Evolutionary conservation across 2,888 invertebrate genomes (phyloP).

Genomic region (Cryptocheilus praepositus): DNA sequence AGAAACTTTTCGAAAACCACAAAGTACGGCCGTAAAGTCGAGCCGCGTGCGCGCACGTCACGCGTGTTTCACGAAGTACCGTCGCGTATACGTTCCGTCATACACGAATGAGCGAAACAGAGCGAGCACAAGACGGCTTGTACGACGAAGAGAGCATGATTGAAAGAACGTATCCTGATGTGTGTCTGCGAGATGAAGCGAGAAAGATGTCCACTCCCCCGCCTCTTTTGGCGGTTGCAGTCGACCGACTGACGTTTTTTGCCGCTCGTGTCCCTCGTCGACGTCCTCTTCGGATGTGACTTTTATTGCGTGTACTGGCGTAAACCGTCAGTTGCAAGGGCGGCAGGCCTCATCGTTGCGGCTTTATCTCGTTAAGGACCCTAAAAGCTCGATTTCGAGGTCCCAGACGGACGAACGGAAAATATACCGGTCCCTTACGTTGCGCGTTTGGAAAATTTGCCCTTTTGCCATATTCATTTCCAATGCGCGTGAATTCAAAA

Average conservation of each 20-base stretch:
- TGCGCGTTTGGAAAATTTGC: too few relatives aligned
- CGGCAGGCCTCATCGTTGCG: conserved; percentile 24
- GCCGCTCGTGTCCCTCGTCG: conserved; percentile 53
- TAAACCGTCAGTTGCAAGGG: conserved; percentile 60
- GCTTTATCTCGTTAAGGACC: conserved; percentile 56
- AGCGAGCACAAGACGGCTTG: conserved; percentile 1
- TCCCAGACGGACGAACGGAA: conserved; percentile 11
- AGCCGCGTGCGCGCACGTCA: conserved; percentile 52
- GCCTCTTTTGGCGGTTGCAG: conserved; percentile 19
- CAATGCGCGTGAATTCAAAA: too few relatives aligned
- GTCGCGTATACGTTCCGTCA: too few relatives aligned
- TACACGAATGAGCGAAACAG: conserved; percentile 7
- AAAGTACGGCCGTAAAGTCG: conserved; percentile 66
- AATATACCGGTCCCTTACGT: too few relatives aligned
- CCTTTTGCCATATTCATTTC: too few relatives aligned
- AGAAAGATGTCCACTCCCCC: background rate
- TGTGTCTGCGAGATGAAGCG: background rate
- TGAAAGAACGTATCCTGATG: background rate
- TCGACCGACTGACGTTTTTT: conserved; percentile 45
- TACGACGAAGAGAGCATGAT: background rate
- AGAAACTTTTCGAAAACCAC: conserved; percentile 67
- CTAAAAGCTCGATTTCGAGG: conserved; percentile 38
- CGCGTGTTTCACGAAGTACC: too few relatives aligned
- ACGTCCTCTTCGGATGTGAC: conserved; percentile 57
- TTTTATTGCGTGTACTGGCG: conserved; percentile 69